These are phyloP conservation scores for Liolophura sinensis DNA, from an alignment of 1,140 invertebrate genomes.

Conservation along the genomic window DNA sequence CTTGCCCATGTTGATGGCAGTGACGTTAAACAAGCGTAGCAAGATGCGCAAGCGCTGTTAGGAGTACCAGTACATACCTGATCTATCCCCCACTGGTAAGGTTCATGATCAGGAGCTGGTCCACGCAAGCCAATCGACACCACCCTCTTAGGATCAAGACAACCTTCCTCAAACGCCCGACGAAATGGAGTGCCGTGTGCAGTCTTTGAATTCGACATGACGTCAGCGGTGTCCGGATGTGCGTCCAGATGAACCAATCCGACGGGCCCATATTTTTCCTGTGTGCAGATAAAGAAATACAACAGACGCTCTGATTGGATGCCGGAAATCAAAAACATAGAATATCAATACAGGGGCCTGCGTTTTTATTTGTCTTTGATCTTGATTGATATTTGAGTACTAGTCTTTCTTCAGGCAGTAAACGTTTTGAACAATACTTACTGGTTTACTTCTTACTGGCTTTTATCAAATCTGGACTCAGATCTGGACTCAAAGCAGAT, in stretches of 20 bases:
- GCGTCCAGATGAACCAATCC: constrained; percentile 57
- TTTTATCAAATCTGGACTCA: no score
- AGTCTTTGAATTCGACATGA: constrained; percentile 48
- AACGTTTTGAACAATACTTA: no score
- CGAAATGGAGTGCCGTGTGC: constrained; percentile 58
- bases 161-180: constrained; percentile 54
- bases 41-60: no score
- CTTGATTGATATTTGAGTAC: no score
- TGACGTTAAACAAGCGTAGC: no score
- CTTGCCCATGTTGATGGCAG: no score
- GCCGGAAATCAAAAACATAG: background rate
- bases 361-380: background rate
- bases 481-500: no score
- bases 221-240: constrained; percentile 50
- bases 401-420: no score
- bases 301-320: background rate
- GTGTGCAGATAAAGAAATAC: background rate
- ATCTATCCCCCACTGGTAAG: constrained; percentile 44
- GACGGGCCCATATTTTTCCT: constrained; percentile 57
- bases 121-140: constrained; percentile 59
- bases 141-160: constrained; percentile 51
- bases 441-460: no score
- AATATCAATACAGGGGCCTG: background rate
- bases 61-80: no score
- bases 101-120: constrained; percentile 32